A percentile compares a stretch with the other conserved stretches of the same genome.
phyloP scores from a whole-genome alignment of 2,113 vertebrate genomes.

The Ammospiza caudacuta region DNA sequence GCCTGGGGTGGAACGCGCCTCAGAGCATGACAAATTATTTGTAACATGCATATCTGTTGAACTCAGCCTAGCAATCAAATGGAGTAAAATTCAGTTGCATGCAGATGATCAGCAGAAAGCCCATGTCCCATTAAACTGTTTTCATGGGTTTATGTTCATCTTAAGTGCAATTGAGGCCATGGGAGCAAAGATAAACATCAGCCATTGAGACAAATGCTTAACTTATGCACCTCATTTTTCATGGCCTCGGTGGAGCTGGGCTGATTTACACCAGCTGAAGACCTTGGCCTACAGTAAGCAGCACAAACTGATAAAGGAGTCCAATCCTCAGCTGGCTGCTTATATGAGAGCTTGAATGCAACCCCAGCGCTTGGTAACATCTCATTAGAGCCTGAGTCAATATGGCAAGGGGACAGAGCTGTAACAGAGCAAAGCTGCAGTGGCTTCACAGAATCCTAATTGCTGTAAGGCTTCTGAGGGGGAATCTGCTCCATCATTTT shows the following conservation, averaged over 20 bases:
- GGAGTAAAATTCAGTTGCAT: constrained; percentile 32
- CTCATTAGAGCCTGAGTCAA: constrained; percentile 16
- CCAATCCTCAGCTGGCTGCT: not conserved
- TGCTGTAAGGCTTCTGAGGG: not conserved
- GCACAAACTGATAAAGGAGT: constrained; percentile 17
- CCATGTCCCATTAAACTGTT: constrained; percentile 41
- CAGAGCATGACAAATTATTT: constrained; percentile 60
- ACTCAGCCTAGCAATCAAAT: constrained; percentile 39
- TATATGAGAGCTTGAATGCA: constrained; percentile 2
- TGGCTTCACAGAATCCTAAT: not conserved
- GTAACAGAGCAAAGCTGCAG: not conserved
- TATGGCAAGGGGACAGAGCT: not conserved
- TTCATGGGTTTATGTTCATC: constrained; percentile 50
- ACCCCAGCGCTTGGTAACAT: constrained; percentile 11
- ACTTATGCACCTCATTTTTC: constrained; percentile 66
- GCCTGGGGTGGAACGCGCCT: constrained; percentile 42
- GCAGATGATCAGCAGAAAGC: constrained; percentile 52
- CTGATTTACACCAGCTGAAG: constrained; percentile 56
- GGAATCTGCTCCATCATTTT: not conserved
- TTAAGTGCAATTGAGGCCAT: constrained; percentile 51
- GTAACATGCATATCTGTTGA: constrained; percentile 47
- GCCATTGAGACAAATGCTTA: constrained; percentile 57
- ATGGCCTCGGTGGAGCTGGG: not conserved
- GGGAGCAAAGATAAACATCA: constrained; percentile 60
- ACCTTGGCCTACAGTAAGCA: constrained; percentile 36